These are phyloP conservation scores for Hypercompe scribonia DNA, from an alignment of 2,888 invertebrate genomes.

Conservation along the genomic window DNA sequence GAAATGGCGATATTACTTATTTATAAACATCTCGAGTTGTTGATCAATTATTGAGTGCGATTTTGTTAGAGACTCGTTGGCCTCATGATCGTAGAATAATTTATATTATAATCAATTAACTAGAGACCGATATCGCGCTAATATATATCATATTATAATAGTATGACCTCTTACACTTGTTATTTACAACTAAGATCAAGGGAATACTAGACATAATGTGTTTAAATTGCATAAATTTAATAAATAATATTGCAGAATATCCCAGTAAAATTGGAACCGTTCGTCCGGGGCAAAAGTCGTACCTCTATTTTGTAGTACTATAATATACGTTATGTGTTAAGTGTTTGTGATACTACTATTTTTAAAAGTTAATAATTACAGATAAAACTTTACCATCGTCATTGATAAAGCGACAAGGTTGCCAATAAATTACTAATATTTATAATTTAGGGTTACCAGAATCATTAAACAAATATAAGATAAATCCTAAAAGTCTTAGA, in stretches of 20 bases:
- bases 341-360: neutral
- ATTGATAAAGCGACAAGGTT: neutral
- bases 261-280: neutral
- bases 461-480: neutral
- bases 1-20: neutral
- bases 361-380: neutral
- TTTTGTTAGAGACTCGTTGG: neutral
- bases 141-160: neutral
- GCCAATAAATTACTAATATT: neutral
- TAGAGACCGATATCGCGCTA: neutral
- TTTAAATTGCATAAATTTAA: too few species aligned
- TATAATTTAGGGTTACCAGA: neutral
- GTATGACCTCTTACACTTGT: neutral
- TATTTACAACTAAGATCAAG: constrained; percentile 4
- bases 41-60: neutral
- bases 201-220: neutral
- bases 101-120: neutral
- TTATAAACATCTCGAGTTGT: neutral
- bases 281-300: neutral
- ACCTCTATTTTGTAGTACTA: neutral
- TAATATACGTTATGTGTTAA: neutral
- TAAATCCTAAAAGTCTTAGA: too few species aligned
- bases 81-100: neutral
- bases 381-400: neutral
- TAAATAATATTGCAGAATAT: neutral